Conservation (phyloP, 1,140 invertebrate species). For the Augochlora pura region DNA sequence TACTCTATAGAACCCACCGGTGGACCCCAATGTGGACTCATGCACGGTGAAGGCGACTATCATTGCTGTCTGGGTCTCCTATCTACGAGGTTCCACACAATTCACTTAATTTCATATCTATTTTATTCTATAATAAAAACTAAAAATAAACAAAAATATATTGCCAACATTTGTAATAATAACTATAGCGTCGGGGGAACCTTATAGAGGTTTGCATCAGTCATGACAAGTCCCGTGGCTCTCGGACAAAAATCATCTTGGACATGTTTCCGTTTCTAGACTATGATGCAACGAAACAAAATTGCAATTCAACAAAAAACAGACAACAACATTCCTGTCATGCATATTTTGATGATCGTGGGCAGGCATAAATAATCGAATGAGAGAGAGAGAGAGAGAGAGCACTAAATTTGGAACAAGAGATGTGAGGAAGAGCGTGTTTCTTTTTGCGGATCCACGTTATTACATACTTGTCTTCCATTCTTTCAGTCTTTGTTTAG, state of each 20-base stretch:
- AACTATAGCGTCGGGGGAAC: conserved; percentile 25
- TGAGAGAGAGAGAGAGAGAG: conserved; percentile 30
- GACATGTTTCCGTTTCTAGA: background rate
- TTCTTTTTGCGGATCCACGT: conserved; percentile 44
- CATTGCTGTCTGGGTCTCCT: conserved; percentile 12
- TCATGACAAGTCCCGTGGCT: background rate
- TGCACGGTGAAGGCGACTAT: conserved; percentile 59
- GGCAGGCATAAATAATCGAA: conserved; percentile 56
- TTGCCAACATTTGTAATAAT: too few species aligned
- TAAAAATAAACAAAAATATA: too few species aligned
- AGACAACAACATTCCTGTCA: conserved; percentile 43
- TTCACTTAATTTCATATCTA: background rate
- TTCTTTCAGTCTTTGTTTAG: conserved; percentile 74
- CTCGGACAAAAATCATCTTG: conserved; percentile 12
- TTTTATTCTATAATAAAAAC: too few species aligned
- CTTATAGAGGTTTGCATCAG: conserved; percentile 42
- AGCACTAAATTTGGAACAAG: conserved; percentile 24
- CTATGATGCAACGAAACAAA: conserved; percentile 11
- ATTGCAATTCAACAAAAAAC: background rate
- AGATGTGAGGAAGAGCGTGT: conserved; percentile 56
- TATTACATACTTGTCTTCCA: conserved; percentile 76
- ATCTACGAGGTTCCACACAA: conserved; percentile 41
- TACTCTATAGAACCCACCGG: background rate
- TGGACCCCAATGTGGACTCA: conserved; percentile 54
- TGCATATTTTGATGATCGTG: conserved; percentile 54